Conservation (phyloP, 2,888 invertebrate species). For the Reticulitermes lucifugus region DNA sequence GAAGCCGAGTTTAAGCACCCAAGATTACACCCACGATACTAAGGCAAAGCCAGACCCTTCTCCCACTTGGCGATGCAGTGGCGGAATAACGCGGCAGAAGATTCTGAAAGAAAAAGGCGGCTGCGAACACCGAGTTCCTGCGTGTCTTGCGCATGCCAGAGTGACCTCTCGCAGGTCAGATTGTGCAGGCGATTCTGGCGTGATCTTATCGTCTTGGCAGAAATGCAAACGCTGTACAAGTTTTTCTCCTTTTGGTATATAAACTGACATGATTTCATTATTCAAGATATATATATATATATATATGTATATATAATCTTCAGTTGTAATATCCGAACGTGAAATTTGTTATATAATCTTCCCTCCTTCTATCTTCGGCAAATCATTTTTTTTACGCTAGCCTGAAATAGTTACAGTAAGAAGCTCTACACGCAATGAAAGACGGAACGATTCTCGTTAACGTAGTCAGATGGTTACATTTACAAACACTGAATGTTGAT, state of each 20-base stretch:
- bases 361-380: too few relatives aligned
- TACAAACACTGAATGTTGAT: background rate
- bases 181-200: background rate
- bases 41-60: too few relatives aligned
- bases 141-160: background rate
- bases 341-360: too few relatives aligned
- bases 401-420: background rate
- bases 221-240: background rate
- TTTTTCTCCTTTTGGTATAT: too few relatives aligned
- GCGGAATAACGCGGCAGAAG: too few relatives aligned
- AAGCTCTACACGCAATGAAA: background rate
- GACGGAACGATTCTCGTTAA: background rate
- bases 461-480: background rate
- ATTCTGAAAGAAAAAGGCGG: background rate
- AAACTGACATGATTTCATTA: background rate
- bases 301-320: background rate
- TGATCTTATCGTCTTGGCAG: constrained; percentile 4
- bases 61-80: too few relatives aligned
- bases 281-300: background rate
- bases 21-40: too few relatives aligned
- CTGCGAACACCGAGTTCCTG: background rate
- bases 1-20: too few relatives aligned
- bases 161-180: background rate
- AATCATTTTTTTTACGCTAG: background rate
- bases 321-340: background rate